Evolutionary conservation across 1,140 invertebrate species (phyloP), one percentile per base, ranked within the genome.

Genomic region (Pachyrhynchus sulphureomaculatus): DNA sequence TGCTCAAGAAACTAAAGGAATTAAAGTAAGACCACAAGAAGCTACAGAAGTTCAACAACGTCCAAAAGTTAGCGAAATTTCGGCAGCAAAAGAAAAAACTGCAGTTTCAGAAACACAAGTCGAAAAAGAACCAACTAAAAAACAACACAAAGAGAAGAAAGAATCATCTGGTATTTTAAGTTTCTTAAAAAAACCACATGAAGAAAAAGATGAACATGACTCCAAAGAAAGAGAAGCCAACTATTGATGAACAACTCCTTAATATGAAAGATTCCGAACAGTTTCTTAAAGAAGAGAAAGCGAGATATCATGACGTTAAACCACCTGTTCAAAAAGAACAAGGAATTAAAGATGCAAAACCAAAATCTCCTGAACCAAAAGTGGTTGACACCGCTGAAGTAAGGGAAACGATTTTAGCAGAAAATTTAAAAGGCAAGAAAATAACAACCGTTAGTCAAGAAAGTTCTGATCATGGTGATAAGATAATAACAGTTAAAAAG

Each of bases 401-500:
- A 13, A 4, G 51, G 49, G 62, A 59, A 37, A 64, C 39, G 9
- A 49, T 42, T 34, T 24, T 49, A 10, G 41, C 49, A n/a, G 56
- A 64, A 21, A 26, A 52, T n/a, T 42, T 59, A 10, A 51, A 41
- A 47, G 44, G 63, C n/a, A 39, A 32, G 15, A 53, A 55, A 41
- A 59, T 53, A 10, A 62, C 36, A 0, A 60, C 52, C 4, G 39
- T 63, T 8, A 59, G 56, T 2, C 57, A 66, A 34, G 42, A 66
- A 42, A 33, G 12, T 17, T 42, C 26, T 3, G 42, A 53, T 8
- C 51, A 24, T 26, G 63, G 63, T 15, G 54, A 66, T 17, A 62
- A 55, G 48, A 45, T 54, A 1, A 41, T 55, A 1, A 47, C 57
- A 20, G 59, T 66, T 17, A 62, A 48, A 24, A 62, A 59, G 15